These are phyloP conservation scores for Lasioglossum lativentre DNA, from an alignment of 2,888 invertebrate species.

Conservation along the genomic window DNA sequence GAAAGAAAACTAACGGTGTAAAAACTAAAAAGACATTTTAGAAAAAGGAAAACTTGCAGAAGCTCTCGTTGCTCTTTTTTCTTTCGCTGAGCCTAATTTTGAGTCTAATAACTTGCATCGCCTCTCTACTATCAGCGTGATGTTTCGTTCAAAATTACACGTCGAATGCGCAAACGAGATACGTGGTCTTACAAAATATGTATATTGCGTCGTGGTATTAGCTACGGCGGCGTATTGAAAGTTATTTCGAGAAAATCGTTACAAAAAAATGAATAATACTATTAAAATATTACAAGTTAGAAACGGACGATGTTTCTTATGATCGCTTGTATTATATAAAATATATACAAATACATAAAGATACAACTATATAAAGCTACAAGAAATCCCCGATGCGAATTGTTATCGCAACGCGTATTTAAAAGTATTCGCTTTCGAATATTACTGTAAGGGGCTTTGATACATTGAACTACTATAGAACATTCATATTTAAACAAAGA, in stretches of 20 bases:
- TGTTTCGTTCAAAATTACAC: constrained; percentile 6
- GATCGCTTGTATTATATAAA: constrained; percentile 41
- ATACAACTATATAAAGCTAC: constrained; percentile 9
- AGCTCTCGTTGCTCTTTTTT: not conserved
- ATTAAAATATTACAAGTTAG: constrained; percentile 17
- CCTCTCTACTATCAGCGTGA: not conserved
- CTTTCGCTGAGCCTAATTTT: not conserved
- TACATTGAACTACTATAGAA: constrained; percentile 20
- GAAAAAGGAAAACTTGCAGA: not conserved
- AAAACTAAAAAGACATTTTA: not conserved
- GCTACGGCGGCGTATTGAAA: not conserved
- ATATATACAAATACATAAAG: constrained; percentile 13
- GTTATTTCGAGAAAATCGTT: constrained; percentile 23
- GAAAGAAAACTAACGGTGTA: not conserved
- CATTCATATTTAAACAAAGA: constrained; percentile 15
- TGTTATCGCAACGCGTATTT: constrained; percentile 9
- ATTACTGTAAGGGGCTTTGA: constrained; percentile 33
- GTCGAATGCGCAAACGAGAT: constrained; percentile 1
- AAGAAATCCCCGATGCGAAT: not conserved
- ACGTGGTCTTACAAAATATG: constrained; percentile 9
- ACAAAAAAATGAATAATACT: not conserved
- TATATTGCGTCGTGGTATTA: constrained; percentile 11
- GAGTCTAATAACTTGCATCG: constrained; percentile 5
- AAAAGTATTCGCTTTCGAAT: constrained; percentile 32
- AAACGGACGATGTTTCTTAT: constrained; percentile 38